Conservation (phyloP, 2,113 vertebrate species). For the Silurus meridionalis region DNA sequence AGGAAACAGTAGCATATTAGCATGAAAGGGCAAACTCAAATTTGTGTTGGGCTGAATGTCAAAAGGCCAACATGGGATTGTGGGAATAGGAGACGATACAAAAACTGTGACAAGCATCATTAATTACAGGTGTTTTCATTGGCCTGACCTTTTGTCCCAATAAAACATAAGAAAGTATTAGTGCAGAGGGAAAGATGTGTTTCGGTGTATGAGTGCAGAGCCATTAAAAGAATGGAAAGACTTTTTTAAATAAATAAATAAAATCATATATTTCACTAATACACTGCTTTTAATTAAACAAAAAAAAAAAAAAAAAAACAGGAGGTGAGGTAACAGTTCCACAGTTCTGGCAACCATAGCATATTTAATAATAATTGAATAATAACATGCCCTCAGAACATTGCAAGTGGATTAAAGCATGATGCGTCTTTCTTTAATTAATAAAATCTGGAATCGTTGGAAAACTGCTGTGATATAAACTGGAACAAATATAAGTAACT, state of each 20-base stretch:
- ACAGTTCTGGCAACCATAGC: not conserved
- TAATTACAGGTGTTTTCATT: conserved; percentile 58
- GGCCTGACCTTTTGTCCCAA: conserved; percentile 53
- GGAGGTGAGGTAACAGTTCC: not conserved
- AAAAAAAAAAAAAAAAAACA: too few relatives aligned
- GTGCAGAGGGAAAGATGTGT: not conserved
- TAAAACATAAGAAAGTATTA: conserved; percentile 32
- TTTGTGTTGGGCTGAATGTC: conserved; percentile 39
- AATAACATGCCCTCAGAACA: not conserved
- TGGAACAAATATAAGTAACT: not conserved
- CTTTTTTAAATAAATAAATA: too few relatives aligned
- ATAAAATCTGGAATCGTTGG: not conserved
- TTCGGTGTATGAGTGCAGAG: not conserved
- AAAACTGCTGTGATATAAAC: not conserved
- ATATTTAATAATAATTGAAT: too few relatives aligned
- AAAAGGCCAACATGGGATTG: conserved; percentile 53
- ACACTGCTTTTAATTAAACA: too few relatives aligned
- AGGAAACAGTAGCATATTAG: not conserved
- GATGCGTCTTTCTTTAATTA: not conserved
- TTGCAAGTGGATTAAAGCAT: not conserved
- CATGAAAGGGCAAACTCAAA: conserved; percentile 11
- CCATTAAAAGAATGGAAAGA: not conserved
- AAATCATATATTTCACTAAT: too few relatives aligned
- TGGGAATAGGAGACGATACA: conserved; percentile 59
- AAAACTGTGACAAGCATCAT: conserved; percentile 60